Evolutionary conservation across 30 jellyfish, hydroid and myxozoan genomes (phyloP), one percentile per base, ranked within the genome.

Genomic region (Pelagia noctiluca): DNA sequence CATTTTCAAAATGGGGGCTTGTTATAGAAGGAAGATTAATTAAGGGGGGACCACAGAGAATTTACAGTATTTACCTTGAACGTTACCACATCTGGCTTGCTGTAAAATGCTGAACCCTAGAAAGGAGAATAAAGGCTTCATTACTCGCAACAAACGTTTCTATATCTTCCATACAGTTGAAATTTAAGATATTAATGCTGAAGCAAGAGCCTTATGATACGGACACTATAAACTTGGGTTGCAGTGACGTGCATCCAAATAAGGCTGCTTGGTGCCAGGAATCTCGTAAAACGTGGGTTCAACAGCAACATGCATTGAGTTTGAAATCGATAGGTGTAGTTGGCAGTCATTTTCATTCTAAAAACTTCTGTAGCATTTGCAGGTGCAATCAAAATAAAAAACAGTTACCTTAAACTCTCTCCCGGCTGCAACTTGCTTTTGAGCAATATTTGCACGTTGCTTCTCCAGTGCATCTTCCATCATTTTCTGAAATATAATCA

Each of bases 41-140:
- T n/a, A n/a, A n/a, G n/a, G n/a, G n/a, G n/a, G 21, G 34, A 30
- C 21, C 63, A 29, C 0, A 33, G 34, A 32, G 35, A 18, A 1
- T 11, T 24, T 46, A 52, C 12, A 67, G 12, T 34, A 35, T 80
- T n/a, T 37, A 88, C 97, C 97, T 84, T 95, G 84, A 95, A 95
- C 16, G 84, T 71, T 50, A 95, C 73, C 24, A 95, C 85, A 38
- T 84, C 97, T 29, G 99, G 99, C 71, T 95, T 95, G 79, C 97
- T 88, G 89, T 80, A 72, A 71, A 88, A 95, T 48, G 97, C 99
- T 0, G 96, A 76, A 47, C 97, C 99, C 99, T 94, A 42, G 23
- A 38, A 50, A 76, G 28, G 49, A 49, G 35, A 46, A 25, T 33
- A 2, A 47, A n/a, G n/a, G n/a, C n/a, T n/a, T n/a, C n/a, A n/a